These are phyloP conservation scores for Bugulina stolonifera DNA, from an alignment of 2,888 invertebrate species.

Conservation along the genomic window DNA sequence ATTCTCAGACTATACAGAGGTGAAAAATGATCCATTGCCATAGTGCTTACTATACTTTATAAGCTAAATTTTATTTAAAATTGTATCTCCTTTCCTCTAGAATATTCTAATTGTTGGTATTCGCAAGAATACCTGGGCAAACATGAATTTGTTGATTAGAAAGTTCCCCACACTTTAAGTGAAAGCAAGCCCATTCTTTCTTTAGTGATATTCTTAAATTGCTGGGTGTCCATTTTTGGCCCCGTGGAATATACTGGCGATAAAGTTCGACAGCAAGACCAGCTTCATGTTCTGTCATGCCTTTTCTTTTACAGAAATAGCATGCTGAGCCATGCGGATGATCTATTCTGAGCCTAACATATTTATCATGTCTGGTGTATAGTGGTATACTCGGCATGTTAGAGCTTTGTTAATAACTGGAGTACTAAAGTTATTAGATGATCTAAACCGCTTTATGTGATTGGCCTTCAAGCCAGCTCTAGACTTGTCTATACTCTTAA, in stretches of 20 bases:
- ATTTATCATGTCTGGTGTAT: not conserved
- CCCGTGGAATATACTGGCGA: not conserved
- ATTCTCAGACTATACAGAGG: too few relatives aligned
- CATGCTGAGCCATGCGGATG: not conserved
- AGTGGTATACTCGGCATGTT: not conserved
- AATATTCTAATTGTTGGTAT: too few relatives aligned
- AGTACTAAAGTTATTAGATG: not conserved
- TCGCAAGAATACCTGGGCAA: too few relatives aligned
- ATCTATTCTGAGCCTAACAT: not conserved
- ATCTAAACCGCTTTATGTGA: not conserved
- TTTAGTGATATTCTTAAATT: not conserved
- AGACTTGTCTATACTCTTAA: not conserved
- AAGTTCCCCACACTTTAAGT: not conserved
- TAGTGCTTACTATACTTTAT: too few relatives aligned
- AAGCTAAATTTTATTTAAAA: too few relatives aligned
- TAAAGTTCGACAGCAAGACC: not conserved
- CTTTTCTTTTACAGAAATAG: not conserved
- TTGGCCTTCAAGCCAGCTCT: not conserved
- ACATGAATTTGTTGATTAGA: too few relatives aligned
- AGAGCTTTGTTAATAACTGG: not conserved
- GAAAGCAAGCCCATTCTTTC: not conserved
- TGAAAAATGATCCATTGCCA: too few relatives aligned
- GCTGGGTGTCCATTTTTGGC: not conserved
- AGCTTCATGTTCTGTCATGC: not conserved
- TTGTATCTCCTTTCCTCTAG: too few relatives aligned